Base-by-base conservation (phyloP, 2,888 invertebrate genomes). In the Cancer borealis region DNA sequence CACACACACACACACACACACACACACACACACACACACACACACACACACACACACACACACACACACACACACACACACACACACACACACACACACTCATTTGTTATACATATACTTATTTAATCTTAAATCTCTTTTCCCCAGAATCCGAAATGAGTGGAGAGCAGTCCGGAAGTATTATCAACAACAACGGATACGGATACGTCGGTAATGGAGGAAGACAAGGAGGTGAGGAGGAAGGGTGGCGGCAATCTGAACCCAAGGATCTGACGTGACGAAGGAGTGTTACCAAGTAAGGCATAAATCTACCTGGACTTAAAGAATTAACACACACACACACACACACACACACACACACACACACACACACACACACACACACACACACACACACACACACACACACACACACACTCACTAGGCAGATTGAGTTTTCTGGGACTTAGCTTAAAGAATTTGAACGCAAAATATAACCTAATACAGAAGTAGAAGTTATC, bases 331-430 rank as follows among this genome's bases (percentile, higher is more conserved):
- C 49, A 49, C 49, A 49, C 49, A 49, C 49, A 49, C 49, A 49
- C 49, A 49, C 79, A 79, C 79, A 79, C 79, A 79, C 79, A 79
- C 79, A 79, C 73, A 79, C 73, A 79, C 73, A 79, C 73, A 79
- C 73, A 79, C 73, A 79, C 6, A 60, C 14, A 60, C 60, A 60
- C 60, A 54, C 91, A 91, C 60, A 60, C 60, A 60, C 54, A 54
- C 54, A 54, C 54, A 54, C 60, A 60, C 60, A 60, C 60, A 60
- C 60, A 60, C 60, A 60, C 60, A 60, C 60, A 60, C 60, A 60
- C 60, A 60, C 60, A 60, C 60, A 60, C 73, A 91, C 91, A 91
- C 91, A 91, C 91, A 91, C 91, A 91, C 91, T 66, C 60, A 21
- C 60, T 30, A 60, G 21, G 60, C n/a, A n/a, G n/a, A n/a, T n/a